Evolutionary conservation across 2,888 invertebrate genomes (phyloP), one percentile per base, ranked within the genome.

Genomic region (Cheilosia variabilis): DNA sequence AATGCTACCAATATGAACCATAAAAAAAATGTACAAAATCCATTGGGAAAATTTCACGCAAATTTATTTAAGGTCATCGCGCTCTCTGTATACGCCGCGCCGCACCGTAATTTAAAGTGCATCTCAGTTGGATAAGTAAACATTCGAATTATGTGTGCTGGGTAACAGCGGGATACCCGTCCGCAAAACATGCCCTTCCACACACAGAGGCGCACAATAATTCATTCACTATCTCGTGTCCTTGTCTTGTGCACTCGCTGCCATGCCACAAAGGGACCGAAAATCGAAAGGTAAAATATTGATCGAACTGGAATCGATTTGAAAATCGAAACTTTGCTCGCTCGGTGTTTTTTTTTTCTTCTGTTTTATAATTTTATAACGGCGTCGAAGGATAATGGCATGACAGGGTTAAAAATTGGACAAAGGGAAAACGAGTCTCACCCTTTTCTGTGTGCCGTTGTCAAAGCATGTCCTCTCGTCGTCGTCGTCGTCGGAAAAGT

Each of bases 161-260:
- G 57, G 77, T 88, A 88, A 88, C 90, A 90, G 91, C 91, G 90
- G 91, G 91, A 91, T 88, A 89, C 89, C 90, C 89, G 88, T 91
- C 91, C 91, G 88, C 91, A 92, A 89, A 91, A 92, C 92, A 91
- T 91, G 90, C 91, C 91, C 91, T 91, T 91, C 90, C 90, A 89
- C 90, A 58, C 72, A 45, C 57, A 31, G 53, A 58, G 69, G 66
- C 65, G 62, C 65, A 62, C 34, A 75, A 76, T 81, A 80, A 81
- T 86, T 81, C 86, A 86, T 63, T 83, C 68, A 57, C 47, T 83
- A 71, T 78, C 72, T 50, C 60, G 50, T 45, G 41, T 83, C 75
- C 75, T 75, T 79, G 69, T 84, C 73, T 57, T 41, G 62, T 73
- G 79, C 73, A 69, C 22, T 43, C 60, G 60, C 41, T 31, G 41